phyloP scores from a whole-genome alignment of 2,888 invertebrate genomes.

The Limnephilus lunatus region DNA sequence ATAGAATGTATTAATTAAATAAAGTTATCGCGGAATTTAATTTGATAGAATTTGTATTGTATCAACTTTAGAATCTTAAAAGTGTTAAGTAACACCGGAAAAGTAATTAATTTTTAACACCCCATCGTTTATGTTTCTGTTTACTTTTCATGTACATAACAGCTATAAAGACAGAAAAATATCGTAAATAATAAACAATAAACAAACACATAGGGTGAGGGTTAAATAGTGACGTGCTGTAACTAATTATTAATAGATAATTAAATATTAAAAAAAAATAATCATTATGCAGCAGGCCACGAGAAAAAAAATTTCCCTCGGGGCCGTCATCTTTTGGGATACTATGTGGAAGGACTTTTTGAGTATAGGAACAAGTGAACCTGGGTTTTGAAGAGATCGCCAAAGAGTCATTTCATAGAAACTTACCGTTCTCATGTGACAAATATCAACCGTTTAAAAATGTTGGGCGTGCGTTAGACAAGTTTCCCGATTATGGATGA shows the following conservation, averaged over 20 bases:
- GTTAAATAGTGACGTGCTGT: background rate
- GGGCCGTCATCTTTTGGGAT: no score
- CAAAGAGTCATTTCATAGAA: no score
- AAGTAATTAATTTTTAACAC: background rate
- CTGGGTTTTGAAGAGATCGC: no score
- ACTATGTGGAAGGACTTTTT: no score
- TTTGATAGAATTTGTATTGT: background rate
- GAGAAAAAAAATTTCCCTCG: no score
- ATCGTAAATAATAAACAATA: background rate
- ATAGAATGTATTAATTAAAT: background rate
- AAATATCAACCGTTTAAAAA: no score
- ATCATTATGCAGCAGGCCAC: no score
- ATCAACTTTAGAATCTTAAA: background rate
- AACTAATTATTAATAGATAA: no score
- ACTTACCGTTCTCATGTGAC: no score
- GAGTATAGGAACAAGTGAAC: no score
- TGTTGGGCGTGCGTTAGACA: no score
- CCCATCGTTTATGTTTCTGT: background rate
- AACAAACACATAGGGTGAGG: background rate
- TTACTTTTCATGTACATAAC: background rate
- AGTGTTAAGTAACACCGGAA: background rate
- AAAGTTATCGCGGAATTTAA: background rate
- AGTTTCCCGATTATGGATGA: background rate
- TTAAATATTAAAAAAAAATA: no score
- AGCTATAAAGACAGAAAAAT: background rate